Base-by-base conservation (phyloP, 2,888 invertebrate genomes). In the Panorpa germanica region DNA sequence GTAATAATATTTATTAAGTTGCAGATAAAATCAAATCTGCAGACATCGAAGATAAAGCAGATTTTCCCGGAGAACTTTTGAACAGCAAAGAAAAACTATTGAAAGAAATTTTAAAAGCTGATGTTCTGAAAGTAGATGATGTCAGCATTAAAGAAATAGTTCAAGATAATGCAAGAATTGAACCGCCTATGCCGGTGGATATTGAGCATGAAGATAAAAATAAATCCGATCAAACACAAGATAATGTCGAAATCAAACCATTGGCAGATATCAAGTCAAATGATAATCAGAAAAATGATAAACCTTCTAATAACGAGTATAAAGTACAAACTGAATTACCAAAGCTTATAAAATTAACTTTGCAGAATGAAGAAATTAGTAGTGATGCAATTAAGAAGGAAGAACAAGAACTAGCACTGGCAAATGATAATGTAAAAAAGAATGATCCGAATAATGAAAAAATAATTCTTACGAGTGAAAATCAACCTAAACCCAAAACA, bases 381-480 rank as follows among this genome's bases (percentile, higher is more conserved):
- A 53, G 53, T 3, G 53, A 55, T 23, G 55, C 53, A 11, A 53
- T 54, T 31, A 62, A 62, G 37, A 59, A 39, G 11, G 42, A 43
- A 22, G 51, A 55, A 22, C 48, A 50, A 33, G 47, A 50, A 16
- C 48, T 48, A 3, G 48, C 48, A 35, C 42, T 55, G 27, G 46
- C 51, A 39, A 47, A 30, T 38, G 49, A 40, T 13, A 43, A 40
- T 25, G 46, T 45, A 3, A 44, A 45, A 42, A 37, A 49, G 35
- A 47, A 48, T 2, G 50, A 59, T 33, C 45, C 45, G 22, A 47
- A 45, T 10, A 44, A 48, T 34, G 47, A 50, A 4, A 46, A 49
- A 36, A 45, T 31, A 15, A 25, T 46, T 8, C 46, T 50, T 36
- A 36, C 49, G 4, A 45, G 48, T 22, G 42, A 47, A 29, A 45